Conservation (phyloP, 2,888 invertebrate genomes). For the Caenorhabditis parvicauda region DNA sequence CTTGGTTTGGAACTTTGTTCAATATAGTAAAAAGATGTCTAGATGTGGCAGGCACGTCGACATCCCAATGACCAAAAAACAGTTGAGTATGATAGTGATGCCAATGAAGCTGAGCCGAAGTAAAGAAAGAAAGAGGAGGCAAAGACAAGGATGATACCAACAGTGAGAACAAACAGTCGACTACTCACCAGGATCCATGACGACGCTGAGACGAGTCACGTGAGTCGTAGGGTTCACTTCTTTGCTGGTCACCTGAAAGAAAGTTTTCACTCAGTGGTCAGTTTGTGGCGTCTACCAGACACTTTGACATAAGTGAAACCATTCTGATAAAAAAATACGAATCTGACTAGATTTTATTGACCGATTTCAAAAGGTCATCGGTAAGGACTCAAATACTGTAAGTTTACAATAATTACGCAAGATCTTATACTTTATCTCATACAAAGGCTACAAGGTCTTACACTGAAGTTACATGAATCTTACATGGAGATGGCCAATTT, state of each 20-base stretch:
- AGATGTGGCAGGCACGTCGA: too few species aligned
- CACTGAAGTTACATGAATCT: too few species aligned
- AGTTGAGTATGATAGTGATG: too few species aligned
- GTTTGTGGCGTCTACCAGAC: too few species aligned
- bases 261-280: neutral
- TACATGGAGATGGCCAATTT: too few species aligned
- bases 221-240: constrained; percentile 22
- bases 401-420: too few species aligned
- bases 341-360: too few species aligned
- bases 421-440: too few species aligned
- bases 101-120: neutral
- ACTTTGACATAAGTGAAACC: neutral
- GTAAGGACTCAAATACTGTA: too few species aligned
- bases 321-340: neutral
- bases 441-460: too few species aligned
- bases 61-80: too few species aligned
- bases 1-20: neutral
- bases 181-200: constrained; percentile 26
- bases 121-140: neutral
- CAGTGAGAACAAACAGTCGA: constrained; percentile 1
- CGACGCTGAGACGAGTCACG: constrained; percentile 23
- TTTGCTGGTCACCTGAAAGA: constrained; percentile 12
- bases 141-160: constrained; percentile 1
- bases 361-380: too few species aligned
- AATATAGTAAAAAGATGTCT: neutral